Conservation (phyloP, 2,888 invertebrate genomes). For the Tenthredo scrophulariae region DNA sequence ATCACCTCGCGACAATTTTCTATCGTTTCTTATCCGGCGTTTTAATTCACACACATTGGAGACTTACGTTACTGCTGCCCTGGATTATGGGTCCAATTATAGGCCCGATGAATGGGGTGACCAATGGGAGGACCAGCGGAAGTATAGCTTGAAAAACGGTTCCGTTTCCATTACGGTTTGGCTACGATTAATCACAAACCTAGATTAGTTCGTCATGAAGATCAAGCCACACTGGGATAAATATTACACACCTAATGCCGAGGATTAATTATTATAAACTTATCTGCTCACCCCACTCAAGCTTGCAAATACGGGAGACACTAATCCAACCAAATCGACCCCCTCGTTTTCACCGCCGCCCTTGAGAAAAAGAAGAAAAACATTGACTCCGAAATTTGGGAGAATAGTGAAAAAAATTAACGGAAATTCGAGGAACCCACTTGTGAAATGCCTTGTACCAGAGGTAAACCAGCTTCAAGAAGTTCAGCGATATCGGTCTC, state of each 20-base stretch:
- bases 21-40: background rate
- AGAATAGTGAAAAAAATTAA: background rate
- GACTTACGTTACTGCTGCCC: conserved; percentile 70
- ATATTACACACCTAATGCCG: background rate
- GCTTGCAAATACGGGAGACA: conserved; percentile 64
- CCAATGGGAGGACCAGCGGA: conserved; percentile 69
- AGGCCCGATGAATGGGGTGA: conserved; percentile 73
- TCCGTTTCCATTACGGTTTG: conserved; percentile 69
- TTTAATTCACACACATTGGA: background rate
- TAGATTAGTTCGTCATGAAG: background rate
- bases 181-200: conserved; percentile 1
- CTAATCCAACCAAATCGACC: conserved; percentile 62
- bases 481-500: conserved; percentile 71
- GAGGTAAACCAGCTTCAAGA: conserved; percentile 68
- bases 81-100: conserved; percentile 70
- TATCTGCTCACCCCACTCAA: conserved; percentile 60
- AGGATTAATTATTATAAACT: background rate
- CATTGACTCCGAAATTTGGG: background rate
- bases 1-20: background rate
- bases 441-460: conserved; percentile 72
- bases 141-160: conserved; percentile 71
- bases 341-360: conserved; percentile 59
- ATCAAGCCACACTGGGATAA: background rate
- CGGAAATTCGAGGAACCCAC: conserved; percentile 61
- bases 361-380: conserved; percentile 27